Evolutionary conservation across 1,140 invertebrate species (phyloP).

Genomic region (Drosophila funebris): DNA sequence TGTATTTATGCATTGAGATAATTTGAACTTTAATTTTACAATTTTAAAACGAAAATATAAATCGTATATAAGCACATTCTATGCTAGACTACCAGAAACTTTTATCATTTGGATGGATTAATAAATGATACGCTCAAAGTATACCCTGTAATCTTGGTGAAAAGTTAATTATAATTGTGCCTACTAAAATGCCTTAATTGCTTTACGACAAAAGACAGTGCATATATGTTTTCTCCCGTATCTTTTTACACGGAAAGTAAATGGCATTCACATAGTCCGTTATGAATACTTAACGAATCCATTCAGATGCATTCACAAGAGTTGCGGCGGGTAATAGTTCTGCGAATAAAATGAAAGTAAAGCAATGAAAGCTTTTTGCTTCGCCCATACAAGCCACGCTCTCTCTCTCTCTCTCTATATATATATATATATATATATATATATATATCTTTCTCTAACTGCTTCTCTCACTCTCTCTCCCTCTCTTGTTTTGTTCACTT

Average conservation of each 20-base stretch:
- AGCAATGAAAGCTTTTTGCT: constrained; percentile 4
- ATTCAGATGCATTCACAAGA: constrained; percentile 30
- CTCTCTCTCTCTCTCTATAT: background rate
- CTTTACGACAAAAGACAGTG: background rate
- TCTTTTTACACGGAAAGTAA: constrained; percentile 7
- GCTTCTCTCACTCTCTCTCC: background rate
- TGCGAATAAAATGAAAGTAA: background rate
- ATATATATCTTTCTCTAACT: background rate
- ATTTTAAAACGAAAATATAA: no score
- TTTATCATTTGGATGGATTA: no score
- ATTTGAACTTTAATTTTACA: no score
- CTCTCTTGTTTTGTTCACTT: constrained; percentile 2
- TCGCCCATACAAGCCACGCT: constrained; percentile 4
- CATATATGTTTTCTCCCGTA: background rate
- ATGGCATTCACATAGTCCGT: constrained; percentile 1
- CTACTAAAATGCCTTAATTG: background rate
- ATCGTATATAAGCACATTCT: no score
- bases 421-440: no score
- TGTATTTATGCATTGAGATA: no score
- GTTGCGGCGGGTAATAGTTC: background rate
- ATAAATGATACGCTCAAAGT: no score
- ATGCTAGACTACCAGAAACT: no score
- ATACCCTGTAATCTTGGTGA: no score
- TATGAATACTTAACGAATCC: constrained; percentile 25
- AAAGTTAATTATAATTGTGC: no score